Conservation (phyloP, 2,797 vertebrate species). For the Xerus rutilus region DNA sequence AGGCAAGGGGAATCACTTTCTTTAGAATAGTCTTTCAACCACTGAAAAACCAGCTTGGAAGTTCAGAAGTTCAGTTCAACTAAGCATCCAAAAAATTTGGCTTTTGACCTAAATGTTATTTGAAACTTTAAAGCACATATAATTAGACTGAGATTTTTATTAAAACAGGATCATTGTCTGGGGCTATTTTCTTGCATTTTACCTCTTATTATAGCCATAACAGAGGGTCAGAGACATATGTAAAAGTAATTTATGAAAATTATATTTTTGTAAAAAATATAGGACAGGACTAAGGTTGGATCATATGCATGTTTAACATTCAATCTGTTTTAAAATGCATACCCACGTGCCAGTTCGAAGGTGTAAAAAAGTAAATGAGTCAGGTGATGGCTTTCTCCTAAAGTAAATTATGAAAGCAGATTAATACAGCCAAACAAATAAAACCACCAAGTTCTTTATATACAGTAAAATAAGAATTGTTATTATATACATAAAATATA, state of each 20-base stretch:
- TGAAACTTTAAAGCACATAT: slow-evolving; percentile 55
- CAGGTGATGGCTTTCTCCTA: not conserved
- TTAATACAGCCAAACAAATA: not conserved
- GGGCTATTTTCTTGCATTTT: slow-evolving; percentile 46
- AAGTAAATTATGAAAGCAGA: slow-evolving; percentile 8
- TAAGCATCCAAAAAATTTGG: slow-evolving; percentile 32
- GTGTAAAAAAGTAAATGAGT: slow-evolving; percentile 30
- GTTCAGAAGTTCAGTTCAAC: slow-evolving; percentile 69
- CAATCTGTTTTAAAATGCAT: slow-evolving; percentile 51
- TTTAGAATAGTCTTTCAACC: slow-evolving; percentile 7
- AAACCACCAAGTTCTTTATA: not conserved
- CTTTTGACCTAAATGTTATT: slow-evolving; percentile 62
- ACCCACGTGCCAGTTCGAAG: not conserved
- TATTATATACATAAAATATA: not conserved
- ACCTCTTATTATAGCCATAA: slow-evolving; percentile 52
- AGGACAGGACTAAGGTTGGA: slow-evolving; percentile 4
- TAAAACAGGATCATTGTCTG: slow-evolving; percentile 64
- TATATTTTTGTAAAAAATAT: slow-evolving; percentile 3
- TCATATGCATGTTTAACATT: slow-evolving; percentile 42
- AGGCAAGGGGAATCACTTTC: slow-evolving; percentile 38
- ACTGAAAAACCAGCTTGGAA: slow-evolving; percentile 59
- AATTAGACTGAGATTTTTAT: slow-evolving; percentile 76
- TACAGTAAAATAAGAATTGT: not conserved
- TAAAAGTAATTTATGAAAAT: slow-evolving; percentile 74
- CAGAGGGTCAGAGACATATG: slow-evolving; percentile 58